Evolutionary conservation across 2,888 invertebrate genomes (phyloP), one percentile per base, ranked within the genome.

Genomic region (Leptinotarsa rubiginosa): DNA sequence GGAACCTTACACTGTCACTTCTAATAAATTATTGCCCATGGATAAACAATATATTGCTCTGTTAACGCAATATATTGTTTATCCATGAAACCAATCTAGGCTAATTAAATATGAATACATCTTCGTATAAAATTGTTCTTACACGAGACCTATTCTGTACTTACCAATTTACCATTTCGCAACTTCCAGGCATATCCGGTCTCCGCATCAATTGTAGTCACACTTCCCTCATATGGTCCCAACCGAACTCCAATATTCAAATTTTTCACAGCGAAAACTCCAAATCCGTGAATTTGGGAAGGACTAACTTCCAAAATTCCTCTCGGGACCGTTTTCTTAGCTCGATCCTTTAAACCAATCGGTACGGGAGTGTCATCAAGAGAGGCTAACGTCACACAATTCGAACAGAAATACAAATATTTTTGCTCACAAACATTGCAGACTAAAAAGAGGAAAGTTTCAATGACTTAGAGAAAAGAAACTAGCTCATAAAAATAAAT

Each of bases 151-250:
- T 69, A 20, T n/a, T 16, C 10, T 59, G 31, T 59, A 75, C 74
- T 77, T 65, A 80, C 80, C 77, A 81, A 69, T 59, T 64, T 52
- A 1, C 79, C 79, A 52, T 78, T 71, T 49, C 78, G 69, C 25
- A 82, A 41, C 70, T 82, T 82, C 82, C 82, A 82, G 15, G 77
- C 76, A 41, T 82, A 82, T 13, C 80, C 80, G 3, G 64, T 70
- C 10, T 73, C 68, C 54, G 72, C 77, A 15, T 80, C 77, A 15
- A 77, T 50, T 31, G 73, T 77, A 4, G 79, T 78, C 2, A 77
- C 64, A 16, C 70, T 62, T 2, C 84, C 84, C 56, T 83, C 78
- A 47, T 83, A 83, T 0, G 84, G 84, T 0, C 83, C 84, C 76
- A 84, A 74, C 20, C 79, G 80, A 3, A 82, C 62, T 0, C 83